Conservation (phyloP, 2,888 invertebrate species). For the Lasioglossum zephyrum region DNA sequence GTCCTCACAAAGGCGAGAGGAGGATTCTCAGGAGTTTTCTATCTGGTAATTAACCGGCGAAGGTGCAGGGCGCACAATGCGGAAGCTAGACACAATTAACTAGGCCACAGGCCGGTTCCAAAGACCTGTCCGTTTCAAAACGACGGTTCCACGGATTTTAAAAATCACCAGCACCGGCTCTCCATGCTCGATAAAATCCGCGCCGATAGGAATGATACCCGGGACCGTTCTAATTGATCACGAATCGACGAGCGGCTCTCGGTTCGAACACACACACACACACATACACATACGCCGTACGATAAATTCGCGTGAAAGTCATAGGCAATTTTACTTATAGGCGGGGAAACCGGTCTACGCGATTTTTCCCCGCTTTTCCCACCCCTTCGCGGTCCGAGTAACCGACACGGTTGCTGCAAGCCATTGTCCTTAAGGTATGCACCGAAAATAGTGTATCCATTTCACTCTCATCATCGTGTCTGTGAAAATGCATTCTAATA, state of each 20-base stretch:
- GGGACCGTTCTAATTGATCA: slow-evolving; percentile 18
- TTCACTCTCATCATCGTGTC: not conserved
- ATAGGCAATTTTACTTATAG: slow-evolving; percentile 54
- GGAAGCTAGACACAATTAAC: slow-evolving; percentile 54
- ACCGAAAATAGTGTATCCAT: not conserved
- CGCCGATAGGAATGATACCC: slow-evolving; percentile 26
- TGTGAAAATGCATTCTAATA: not conserved
- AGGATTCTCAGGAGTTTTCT: slow-evolving; percentile 64
- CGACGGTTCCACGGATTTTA: slow-evolving; percentile 3
- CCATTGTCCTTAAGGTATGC: slow-evolving; percentile 5
- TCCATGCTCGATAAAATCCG: slow-evolving; percentile 14
- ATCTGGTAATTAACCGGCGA: slow-evolving; percentile 47
- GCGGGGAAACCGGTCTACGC: slow-evolving; percentile 62
- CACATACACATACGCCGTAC: not conserved
- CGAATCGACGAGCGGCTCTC: slow-evolving; percentile 39
- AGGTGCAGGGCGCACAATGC: slow-evolving; percentile 31
- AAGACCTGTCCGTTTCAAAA: slow-evolving; percentile 21
- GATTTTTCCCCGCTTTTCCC: slow-evolving; percentile 22
- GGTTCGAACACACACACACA: slow-evolving; percentile 30
- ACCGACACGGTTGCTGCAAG: not conserved
- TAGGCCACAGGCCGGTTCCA: slow-evolving; percentile 32
- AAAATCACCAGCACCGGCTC: not conserved
- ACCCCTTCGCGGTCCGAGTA: slow-evolving; percentile 20
- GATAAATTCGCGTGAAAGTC: slow-evolving; percentile 65
- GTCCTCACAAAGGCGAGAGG: slow-evolving; percentile 37